Evolutionary conservation across 2,113 vertebrate genomes (phyloP).

Genomic region (Hassar affinis): DNA sequence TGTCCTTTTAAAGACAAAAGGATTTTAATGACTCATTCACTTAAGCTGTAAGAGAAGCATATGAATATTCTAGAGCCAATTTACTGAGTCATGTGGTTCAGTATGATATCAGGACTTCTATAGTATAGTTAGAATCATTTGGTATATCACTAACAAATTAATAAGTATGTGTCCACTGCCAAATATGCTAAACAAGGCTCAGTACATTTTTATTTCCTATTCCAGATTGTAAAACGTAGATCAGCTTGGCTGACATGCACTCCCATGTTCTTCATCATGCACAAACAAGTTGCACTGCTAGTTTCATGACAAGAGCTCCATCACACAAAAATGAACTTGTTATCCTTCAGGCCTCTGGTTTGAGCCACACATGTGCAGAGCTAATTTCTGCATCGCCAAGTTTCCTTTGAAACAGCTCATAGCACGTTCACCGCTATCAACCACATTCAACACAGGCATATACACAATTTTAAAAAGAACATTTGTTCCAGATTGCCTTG

Average conservation of each 20-base stretch:
- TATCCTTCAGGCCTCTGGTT: constrained; percentile 27
- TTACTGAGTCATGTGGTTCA: not conserved
- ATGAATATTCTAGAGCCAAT: not conserved
- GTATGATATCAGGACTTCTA: not conserved
- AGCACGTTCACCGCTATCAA: constrained; percentile 34
- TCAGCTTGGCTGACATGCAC: constrained; percentile 10
- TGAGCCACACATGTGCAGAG: constrained; percentile 37
- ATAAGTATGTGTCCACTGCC: not conserved
- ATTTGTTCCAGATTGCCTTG: constrained; percentile 50
- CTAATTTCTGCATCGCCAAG: constrained; percentile 41
- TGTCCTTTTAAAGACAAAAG: not conserved
- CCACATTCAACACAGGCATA: constrained; percentile 18
- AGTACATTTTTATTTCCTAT: constrained; percentile 24
- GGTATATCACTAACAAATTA: not conserved
- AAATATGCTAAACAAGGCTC: constrained; percentile 15
- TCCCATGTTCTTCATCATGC: constrained; percentile 7
- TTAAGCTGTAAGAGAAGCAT: not conserved
- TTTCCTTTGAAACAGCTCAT: constrained; percentile 39
- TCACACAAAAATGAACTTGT: constrained; percentile 27
- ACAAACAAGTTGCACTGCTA: constrained; percentile 18
- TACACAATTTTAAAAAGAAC: constrained; percentile 51
- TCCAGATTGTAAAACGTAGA: not conserved
- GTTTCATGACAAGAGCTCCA: constrained; percentile 37
- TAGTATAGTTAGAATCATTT: not conserved
- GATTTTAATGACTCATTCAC: not conserved